Evolutionary conservation across 2,113 vertebrate genomes (phyloP).

Genomic region (Rhinogobius similis): DNA sequence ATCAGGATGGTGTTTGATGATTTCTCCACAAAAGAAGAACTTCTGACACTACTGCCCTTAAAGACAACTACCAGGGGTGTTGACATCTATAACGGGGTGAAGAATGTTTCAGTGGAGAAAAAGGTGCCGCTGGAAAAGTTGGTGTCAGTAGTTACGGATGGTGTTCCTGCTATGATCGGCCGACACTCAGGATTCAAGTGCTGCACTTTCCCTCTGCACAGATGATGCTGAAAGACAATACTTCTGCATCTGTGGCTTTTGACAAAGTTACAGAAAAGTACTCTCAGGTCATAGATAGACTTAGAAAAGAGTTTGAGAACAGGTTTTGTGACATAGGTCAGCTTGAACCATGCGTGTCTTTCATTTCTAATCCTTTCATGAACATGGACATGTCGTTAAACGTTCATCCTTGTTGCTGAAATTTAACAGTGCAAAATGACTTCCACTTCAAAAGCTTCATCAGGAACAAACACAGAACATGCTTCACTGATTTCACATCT

Average conservation of each 20-base stretch:
- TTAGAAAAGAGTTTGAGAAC: neutral
- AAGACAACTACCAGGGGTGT: constrained; percentile 8
- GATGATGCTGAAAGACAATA: neutral
- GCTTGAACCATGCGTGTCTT: neutral
- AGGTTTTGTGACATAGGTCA: neutral
- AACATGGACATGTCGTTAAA: neutral
- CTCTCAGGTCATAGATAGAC: neutral
- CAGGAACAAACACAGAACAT: neutral
- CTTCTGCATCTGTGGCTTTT: neutral
- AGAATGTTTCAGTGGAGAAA: constrained; percentile 24
- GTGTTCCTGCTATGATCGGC: constrained; percentile 29
- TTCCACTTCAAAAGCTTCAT: neutral
- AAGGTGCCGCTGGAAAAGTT: constrained; percentile 41
- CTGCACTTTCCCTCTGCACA: neutral
- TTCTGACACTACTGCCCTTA: constrained; percentile 12
- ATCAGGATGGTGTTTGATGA: constrained; percentile 6
- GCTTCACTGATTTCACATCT: neutral
- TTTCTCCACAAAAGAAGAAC: constrained; percentile 31
- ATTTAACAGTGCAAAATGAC: neutral
- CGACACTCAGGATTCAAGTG: constrained; percentile 3
- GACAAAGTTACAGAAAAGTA: neutral
- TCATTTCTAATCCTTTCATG: neutral
- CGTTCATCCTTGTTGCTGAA: neutral
- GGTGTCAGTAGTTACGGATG: constrained; percentile 18
- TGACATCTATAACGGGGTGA: constrained; percentile 10